Evolutionary conservation across 2,888 invertebrate genomes (phyloP).

Genomic region (Mamestra brassicae): DNA sequence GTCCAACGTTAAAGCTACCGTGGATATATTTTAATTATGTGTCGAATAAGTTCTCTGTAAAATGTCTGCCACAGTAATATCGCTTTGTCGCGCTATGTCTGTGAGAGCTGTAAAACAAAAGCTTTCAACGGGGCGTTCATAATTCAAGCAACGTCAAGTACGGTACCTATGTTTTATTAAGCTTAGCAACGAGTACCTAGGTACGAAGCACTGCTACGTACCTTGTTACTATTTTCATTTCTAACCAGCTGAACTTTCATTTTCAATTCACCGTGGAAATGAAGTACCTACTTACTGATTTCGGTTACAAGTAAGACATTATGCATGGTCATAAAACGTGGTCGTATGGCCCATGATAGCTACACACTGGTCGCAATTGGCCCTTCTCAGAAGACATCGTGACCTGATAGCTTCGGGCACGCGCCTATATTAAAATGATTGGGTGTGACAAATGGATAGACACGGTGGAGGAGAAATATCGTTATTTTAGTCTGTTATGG

Average conservation of each 20-base stretch:
- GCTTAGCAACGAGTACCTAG: neutral
- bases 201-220: too few species aligned
- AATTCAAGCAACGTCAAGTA: neutral
- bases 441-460: constrained; percentile 62
- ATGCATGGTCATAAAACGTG: constrained; percentile 48
- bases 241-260: constrained; percentile 27
- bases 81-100: neutral
- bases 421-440: constrained; percentile 60
- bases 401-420: constrained; percentile 53
- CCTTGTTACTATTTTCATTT: constrained; percentile 2
- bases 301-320: constrained; percentile 58
- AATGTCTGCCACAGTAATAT: too few species aligned
- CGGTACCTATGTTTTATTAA: too few species aligned
- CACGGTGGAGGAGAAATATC: constrained; percentile 47
- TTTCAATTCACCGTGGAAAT: constrained; percentile 54
- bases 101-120: neutral
- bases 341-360: constrained; percentile 42
- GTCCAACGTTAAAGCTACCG: too few species aligned
- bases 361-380: constrained; percentile 36
- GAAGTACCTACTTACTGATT: constrained; percentile 49
- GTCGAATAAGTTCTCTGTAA: too few species aligned
- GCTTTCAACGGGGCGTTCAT: too few species aligned
- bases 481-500: constrained; percentile 35
- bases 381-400: constrained; percentile 52
- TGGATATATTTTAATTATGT: too few species aligned